Evolutionary conservation across 2,888 invertebrate species (phyloP).

Genomic region (Notodromas monacha): DNA sequence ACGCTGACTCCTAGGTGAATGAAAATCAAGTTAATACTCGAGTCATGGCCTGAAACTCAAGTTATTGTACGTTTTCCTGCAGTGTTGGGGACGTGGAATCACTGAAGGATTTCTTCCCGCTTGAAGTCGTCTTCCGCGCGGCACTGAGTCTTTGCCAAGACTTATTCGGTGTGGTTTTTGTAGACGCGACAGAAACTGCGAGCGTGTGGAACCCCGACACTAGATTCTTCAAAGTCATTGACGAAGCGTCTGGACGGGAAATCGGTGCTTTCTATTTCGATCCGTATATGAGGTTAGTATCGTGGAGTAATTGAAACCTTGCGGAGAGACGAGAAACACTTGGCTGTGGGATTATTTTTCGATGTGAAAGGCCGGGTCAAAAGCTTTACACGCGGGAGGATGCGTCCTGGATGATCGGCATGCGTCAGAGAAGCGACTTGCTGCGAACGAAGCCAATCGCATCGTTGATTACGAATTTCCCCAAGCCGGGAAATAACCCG

Average conservation of each 20-base stretch:
- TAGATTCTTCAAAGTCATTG: constrained; percentile 41
- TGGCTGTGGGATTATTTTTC: too few relatives aligned
- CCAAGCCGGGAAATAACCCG: too few relatives aligned
- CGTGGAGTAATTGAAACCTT: constrained; percentile 1
- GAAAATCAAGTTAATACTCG: too few relatives aligned
- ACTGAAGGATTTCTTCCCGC: constrained; percentile 44
- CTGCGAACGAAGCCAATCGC: constrained; percentile 34
- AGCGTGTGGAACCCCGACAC: constrained; percentile 60
- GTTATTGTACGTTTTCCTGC: constrained; percentile 11
- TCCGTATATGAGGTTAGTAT: constrained; percentile 11
- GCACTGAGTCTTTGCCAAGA: constrained; percentile 37
- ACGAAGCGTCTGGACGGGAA: constrained; percentile 16
- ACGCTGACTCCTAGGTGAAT: too few relatives aligned
- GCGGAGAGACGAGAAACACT: too few relatives aligned
- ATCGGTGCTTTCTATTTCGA: constrained; percentile 12
- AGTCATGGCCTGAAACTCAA: too few relatives aligned
- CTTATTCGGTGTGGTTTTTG: constrained; percentile 41
- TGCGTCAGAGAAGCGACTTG: constrained; percentile 32
- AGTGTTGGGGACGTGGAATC: constrained; percentile 33
- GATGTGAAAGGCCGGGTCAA: constrained; percentile 21
- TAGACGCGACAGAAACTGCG: constrained; percentile 24
- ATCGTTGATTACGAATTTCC: constrained; percentile 51
- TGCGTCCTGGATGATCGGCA: constrained; percentile 42
- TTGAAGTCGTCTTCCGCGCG: constrained; percentile 40
- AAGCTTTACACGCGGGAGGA: constrained; percentile 26